A percentile compares a stretch with the other conserved stretches of the same genome.
Conservation (phyloP, 2,797 vertebrate genomes). For the Coregonus suidteri region DNA sequence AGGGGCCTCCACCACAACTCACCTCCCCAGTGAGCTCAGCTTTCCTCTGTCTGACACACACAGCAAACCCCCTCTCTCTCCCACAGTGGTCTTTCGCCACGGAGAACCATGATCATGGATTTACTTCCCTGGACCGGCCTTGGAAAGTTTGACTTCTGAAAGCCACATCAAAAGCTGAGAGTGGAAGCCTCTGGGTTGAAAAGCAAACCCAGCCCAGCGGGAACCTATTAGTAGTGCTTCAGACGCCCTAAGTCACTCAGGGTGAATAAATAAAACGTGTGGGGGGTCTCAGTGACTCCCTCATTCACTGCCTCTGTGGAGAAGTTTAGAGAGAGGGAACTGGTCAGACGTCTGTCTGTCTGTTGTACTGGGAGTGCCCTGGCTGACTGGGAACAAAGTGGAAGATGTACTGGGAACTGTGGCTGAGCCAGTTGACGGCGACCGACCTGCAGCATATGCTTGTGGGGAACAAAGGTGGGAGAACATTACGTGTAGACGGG, state of each 20-base stretch:
- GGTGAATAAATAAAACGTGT: slow-evolving; percentile 45
- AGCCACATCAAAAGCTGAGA: slow-evolving; percentile 55
- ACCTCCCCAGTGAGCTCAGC: slow-evolving; percentile 34
- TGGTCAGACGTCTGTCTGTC: slow-evolving; percentile 2
- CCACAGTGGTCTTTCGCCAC: slow-evolving; percentile 42
- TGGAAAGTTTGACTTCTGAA: slow-evolving; percentile 59
- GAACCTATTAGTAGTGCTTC: slow-evolving; percentile 11
- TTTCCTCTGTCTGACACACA: slow-evolving; percentile 29
- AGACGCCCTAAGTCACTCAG: slow-evolving; percentile 35
- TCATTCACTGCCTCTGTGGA: background rate
- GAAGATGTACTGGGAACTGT: slow-evolving; percentile 82
- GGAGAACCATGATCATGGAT: slow-evolving; percentile 54
- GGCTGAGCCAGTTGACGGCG: slow-evolving; percentile 77
- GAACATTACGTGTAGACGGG: slow-evolving; percentile 11
- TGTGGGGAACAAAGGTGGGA: slow-evolving; percentile 80
- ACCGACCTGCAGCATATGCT: slow-evolving; percentile 72
- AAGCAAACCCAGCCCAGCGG: slow-evolving; percentile 16
- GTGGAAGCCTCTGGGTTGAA: slow-evolving; percentile 27
- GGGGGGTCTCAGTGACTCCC: slow-evolving; percentile 31
- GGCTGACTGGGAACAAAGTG: background rate
- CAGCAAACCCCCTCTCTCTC: slow-evolving; percentile 29
- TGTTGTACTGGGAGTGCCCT: background rate
- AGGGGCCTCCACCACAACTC: slow-evolving; percentile 48
- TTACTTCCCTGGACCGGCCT: slow-evolving; percentile 54
- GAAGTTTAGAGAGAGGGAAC: background rate